Conservation (phyloP, 2,113 vertebrate genomes). For the Phalacrocorax pelagicus region DNA sequence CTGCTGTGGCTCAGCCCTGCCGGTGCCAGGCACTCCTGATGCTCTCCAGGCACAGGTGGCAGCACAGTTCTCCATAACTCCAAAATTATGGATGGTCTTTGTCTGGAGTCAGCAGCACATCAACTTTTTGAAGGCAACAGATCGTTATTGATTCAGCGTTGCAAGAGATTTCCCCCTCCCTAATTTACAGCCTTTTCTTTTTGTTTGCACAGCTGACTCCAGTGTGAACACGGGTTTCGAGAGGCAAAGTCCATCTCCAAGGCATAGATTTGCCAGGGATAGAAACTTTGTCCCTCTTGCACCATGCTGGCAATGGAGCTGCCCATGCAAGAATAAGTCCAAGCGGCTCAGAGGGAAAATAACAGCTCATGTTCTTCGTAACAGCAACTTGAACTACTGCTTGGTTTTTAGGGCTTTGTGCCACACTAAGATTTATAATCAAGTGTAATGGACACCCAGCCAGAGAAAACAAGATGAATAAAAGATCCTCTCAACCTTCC, state of each 20-base stretch:
- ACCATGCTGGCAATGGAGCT: background rate
- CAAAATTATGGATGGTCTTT: background rate
- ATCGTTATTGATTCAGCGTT: background rate
- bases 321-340: background rate
- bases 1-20: background rate
- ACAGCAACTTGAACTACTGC: background rate
- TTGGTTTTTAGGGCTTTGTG: background rate
- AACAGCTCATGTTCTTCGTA: rapidly evolving
- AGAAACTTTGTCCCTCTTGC: background rate
- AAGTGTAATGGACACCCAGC: background rate
- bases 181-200: background rate
- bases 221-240: rapidly evolving
- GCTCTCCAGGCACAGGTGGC: rapidly evolving
- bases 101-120: background rate
- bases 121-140: background rate
- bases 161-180: background rate
- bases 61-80: background rate
- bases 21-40: background rate
- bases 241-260: background rate
- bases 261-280: background rate
- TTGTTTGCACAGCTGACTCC: background rate
- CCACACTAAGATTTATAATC: background rate
- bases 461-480: background rate
- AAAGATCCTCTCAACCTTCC: background rate
- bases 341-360: background rate